A percentile compares a stretch with the other conserved stretches of the same genome.
Conservation (phyloP, 2,888 invertebrate species). For the Gnatocerus cornutus region DNA sequence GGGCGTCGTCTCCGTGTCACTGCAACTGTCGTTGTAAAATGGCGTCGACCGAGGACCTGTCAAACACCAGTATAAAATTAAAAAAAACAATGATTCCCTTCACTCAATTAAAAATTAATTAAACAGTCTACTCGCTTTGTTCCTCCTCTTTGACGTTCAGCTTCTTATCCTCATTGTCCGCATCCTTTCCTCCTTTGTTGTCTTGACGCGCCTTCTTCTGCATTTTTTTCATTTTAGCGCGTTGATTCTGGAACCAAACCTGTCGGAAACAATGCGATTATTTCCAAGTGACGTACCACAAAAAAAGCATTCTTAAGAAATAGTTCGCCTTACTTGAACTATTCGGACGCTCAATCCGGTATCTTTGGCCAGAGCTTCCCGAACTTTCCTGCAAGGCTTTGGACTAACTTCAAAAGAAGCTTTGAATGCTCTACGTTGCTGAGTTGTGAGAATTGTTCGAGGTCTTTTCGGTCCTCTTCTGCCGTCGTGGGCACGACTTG, state of each 20-base stretch:
- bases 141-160: slow-evolving; percentile 75
- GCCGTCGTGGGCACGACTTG: slow-evolving; percentile 77
- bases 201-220: slow-evolving; percentile 78
- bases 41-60: slow-evolving; percentile 70
- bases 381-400: slow-evolving; percentile 87
- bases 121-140: slow-evolving; percentile 72
- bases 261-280: slow-evolving; percentile 62
- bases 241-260: slow-evolving; percentile 81
- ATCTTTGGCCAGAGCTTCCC: slow-evolving; percentile 88
- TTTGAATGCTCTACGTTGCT: slow-evolving; percentile 88
- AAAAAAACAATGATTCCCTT: slow-evolving; percentile 16
- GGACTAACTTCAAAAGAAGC: slow-evolving; percentile 90
- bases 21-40: slow-evolving; percentile 73
- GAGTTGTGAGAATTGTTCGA: slow-evolving; percentile 87
- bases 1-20: slow-evolving; percentile 70
- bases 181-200: slow-evolving; percentile 72
- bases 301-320: slow-evolving; percentile 36
- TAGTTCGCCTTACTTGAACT: slow-evolving; percentile 78
- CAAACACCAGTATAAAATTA: slow-evolving; percentile 25
- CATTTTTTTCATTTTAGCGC: slow-evolving; percentile 80
- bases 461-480: slow-evolving; percentile 86
- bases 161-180: slow-evolving; percentile 72
- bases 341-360: slow-evolving; percentile 89
- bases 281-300: slow-evolving; percentile 48
- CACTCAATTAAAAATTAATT: slow-evolving; percentile 56